Evolutionary conservation across 2,113 vertebrate species (phyloP).

Genomic region (Bothrops jararaca): DNA sequence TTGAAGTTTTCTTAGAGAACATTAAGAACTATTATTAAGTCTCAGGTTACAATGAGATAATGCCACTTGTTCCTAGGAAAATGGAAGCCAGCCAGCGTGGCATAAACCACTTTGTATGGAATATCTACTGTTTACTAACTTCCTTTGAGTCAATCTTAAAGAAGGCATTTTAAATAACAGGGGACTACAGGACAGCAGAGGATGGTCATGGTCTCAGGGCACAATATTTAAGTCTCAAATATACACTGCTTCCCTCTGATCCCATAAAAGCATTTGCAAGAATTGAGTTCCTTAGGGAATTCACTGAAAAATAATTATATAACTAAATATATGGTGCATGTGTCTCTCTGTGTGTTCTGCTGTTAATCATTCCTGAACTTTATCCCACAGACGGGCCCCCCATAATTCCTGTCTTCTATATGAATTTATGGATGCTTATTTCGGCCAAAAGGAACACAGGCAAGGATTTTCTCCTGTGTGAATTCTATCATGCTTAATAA

Average conservation of each 20-base stretch:
- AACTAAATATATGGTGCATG: neutral
- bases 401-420: neutral
- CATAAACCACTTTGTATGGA: neutral
- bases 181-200: neutral
- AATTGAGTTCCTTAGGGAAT: neutral
- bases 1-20: neutral
- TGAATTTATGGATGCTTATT: neutral
- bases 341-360: neutral
- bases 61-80: neutral
- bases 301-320: neutral
- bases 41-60: neutral
- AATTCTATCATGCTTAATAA: constrained; percentile 13
- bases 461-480: neutral
- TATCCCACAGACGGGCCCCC: neutral
- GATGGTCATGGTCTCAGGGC: neutral
- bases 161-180: neutral
- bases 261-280: neutral
- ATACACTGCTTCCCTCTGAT: too few relatives aligned
- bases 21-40: too few relatives aligned
- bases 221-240: neutral
- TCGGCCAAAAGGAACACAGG: neutral
- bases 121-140: neutral
- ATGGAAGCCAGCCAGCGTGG: neutral
- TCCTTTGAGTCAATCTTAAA: neutral
- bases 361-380: constrained; percentile 5